Conservation (phyloP, 2,888 invertebrate species). For the Rotaria magnacalcarata region DNA sequence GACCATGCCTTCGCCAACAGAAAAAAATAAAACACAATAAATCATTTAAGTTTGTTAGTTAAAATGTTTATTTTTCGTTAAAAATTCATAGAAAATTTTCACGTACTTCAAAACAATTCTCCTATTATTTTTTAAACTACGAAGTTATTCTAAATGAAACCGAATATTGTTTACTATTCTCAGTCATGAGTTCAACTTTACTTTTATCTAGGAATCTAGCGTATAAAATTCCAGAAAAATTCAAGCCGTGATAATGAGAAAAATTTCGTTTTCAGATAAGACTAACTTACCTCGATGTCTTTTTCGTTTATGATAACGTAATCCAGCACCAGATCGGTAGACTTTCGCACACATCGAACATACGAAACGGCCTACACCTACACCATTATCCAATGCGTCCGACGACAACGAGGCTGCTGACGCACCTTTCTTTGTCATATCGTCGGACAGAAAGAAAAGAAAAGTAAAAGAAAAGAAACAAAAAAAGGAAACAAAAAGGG, state of each 20-base stretch:
- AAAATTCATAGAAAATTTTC: no score
- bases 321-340: slow-evolving; percentile 27
- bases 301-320: slow-evolving; percentile 25
- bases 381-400: not conserved
- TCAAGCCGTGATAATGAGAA: not conserved
- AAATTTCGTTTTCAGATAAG: not conserved
- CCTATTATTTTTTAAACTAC: no score
- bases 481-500: not conserved
- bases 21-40: not conserved
- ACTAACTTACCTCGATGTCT: slow-evolving; percentile 32
- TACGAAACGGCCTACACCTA: not conserved
- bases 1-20: not conserved
- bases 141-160: no score
- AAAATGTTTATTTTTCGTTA: not conserved
- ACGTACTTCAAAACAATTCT: no score
- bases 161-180: no score
- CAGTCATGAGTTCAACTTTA: no score
- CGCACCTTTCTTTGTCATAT: not conserved
- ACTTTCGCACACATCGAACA: slow-evolving; percentile 33
- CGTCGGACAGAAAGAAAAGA: not conserved
- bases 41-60: not conserved
- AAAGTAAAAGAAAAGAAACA: not conserved
- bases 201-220: no score
- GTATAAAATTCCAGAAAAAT: no score
- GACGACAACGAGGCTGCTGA: not conserved